These are phyloP conservation scores for Phalacrocorax brasilianus DNA, from an alignment of 2,113 vertebrate species.

Conservation along the genomic window DNA sequence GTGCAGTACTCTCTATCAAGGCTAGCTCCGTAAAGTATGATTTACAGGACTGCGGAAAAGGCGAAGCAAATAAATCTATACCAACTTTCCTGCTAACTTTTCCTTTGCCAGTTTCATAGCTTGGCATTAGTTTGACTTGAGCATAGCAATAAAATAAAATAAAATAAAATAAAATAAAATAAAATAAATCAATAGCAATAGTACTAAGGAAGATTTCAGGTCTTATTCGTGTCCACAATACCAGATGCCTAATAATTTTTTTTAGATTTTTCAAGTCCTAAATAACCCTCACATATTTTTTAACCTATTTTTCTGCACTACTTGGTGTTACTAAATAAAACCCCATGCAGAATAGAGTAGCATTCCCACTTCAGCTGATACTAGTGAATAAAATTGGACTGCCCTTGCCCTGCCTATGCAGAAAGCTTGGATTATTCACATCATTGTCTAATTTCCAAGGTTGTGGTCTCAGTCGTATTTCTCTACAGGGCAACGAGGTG, in stretches of 20 bases:
- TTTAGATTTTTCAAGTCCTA: background rate
- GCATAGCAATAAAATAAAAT: background rate
- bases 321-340: background rate
- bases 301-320: background rate
- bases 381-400: background rate
- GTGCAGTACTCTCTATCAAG: background rate
- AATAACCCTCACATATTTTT: background rate
- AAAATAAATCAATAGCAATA: background rate
- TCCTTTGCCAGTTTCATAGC: background rate
- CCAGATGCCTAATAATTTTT: background rate
- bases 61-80: background rate
- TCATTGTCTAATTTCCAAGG: background rate
- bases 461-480: background rate
- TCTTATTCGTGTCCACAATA: background rate
- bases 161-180: background rate
- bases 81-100: background rate
- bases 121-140: background rate
- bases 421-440: background rate
- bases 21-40: background rate
- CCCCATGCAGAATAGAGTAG: background rate
- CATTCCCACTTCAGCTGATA: background rate
- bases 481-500: background rate
- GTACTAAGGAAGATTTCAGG: background rate
- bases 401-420: background rate
- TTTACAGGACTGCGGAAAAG: background rate